Percentiles rank a stretch among this genome's conserved stretches.
These are phyloP conservation scores for Eubucco bourcierii DNA, from an alignment of 2,113 vertebrate species.

Conservation along the genomic window DNA sequence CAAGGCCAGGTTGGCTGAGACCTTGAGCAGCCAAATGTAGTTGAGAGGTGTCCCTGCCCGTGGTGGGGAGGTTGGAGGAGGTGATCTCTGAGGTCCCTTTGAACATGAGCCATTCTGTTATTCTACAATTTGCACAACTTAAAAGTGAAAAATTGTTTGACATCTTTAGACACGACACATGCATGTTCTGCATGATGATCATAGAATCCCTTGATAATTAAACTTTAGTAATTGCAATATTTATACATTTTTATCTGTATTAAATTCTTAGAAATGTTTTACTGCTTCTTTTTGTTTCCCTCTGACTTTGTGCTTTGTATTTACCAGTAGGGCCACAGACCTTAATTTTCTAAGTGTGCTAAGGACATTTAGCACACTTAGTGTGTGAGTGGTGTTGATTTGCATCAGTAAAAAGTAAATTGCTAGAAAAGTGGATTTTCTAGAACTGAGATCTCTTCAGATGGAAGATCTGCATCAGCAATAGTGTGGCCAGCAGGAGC, in stretches of 20 bases:
- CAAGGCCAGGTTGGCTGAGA: too few relatives aligned
- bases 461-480: too few relatives aligned
- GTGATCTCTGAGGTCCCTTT: too few relatives aligned
- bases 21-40: too few relatives aligned
- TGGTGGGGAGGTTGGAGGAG: too few relatives aligned
- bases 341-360: background rate
- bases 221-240: background rate
- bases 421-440: background rate
- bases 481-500: too few relatives aligned
- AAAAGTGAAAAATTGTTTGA: background rate
- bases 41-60: too few relatives aligned
- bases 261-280: background rate
- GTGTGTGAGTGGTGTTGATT: background rate
- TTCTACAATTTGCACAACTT: background rate
- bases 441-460: background rate
- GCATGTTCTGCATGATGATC: background rate
- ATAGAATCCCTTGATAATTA: background rate
- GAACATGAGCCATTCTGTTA: too few relatives aligned
- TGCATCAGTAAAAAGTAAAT: too few relatives aligned
- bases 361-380: too few relatives aligned
- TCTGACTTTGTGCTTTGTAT: background rate
- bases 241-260: background rate
- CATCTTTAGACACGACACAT: rapidly evolving
- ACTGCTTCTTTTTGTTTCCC: background rate
- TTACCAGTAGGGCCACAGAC: background rate